phyloP scores from a whole-genome alignment of 2,888 invertebrate genomes.

The Acrobasis consociella region DNA sequence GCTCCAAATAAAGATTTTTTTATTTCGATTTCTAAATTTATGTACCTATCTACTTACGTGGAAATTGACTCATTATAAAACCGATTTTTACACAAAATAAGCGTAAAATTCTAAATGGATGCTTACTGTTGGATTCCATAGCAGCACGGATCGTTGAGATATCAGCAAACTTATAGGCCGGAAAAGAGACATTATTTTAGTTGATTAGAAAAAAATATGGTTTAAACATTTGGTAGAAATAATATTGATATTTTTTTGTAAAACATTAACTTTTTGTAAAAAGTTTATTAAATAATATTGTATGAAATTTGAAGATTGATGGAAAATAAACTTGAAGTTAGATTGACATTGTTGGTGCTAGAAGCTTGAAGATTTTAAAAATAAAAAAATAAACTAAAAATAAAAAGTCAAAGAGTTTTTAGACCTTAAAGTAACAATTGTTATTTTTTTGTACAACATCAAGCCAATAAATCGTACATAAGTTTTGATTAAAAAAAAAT shows the following conservation, averaged over 20 bases:
- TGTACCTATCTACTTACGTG: too few relatives aligned
- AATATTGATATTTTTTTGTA: background rate
- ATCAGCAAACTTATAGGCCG: conserved; percentile 7
- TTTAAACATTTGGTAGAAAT: background rate
- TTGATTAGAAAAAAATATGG: too few relatives aligned
- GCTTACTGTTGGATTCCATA: conserved; percentile 11
- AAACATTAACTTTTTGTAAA: background rate
- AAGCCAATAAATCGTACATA: too few relatives aligned
- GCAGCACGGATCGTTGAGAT: background rate
- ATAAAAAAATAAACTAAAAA: background rate
- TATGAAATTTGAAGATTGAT: background rate
- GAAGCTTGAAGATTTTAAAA: background rate
- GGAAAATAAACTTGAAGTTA: background rate
- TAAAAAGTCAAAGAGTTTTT: background rate
- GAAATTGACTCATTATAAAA: too few relatives aligned
- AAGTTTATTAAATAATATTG: background rate
- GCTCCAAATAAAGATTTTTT: too few relatives aligned
- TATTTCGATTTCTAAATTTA: too few relatives aligned
- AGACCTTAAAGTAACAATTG: too few relatives aligned
- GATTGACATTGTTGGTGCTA: background rate
- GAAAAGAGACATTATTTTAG: conserved; percentile 4
- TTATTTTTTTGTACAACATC: too few relatives aligned
- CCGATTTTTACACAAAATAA: background rate
- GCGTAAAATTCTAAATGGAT: background rate
- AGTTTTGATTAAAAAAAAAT: too few relatives aligned